Evolutionary conservation across 2,797 vertebrate genomes (phyloP).

Genomic region (Anas acuta): DNA sequence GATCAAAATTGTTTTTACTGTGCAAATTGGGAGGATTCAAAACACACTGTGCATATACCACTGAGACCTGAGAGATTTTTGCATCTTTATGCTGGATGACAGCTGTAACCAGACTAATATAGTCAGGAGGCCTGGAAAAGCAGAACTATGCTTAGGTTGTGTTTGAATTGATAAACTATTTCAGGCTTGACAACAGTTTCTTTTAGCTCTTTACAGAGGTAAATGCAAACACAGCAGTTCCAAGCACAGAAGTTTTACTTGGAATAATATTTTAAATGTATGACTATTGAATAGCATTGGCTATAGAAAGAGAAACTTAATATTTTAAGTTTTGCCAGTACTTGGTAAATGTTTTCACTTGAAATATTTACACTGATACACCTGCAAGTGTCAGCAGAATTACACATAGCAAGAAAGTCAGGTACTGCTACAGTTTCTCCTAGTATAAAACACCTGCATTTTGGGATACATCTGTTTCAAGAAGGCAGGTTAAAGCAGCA

Average conservation of each 20-base stretch:
- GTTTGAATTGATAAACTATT: neutral
- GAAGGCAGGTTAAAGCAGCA: neutral
- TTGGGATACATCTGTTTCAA: neutral
- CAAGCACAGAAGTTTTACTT: neutral
- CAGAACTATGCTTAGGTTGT: neutral
- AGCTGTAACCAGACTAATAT: neutral
- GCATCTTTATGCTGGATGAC: neutral
- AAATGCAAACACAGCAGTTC: neutral
- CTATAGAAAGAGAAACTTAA: neutral
- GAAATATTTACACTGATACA: neutral
- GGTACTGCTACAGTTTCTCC: neutral
- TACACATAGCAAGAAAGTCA: neutral
- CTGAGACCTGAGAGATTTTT: neutral
- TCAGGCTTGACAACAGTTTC: neutral
- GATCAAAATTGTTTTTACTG: slow-evolving; percentile 2
- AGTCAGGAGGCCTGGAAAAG: neutral
- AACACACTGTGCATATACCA: neutral
- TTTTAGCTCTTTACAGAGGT: neutral
- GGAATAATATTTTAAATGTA: neutral
- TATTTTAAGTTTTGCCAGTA: neutral
- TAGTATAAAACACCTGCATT: neutral
- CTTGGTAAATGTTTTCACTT: neutral
- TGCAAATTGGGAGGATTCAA: neutral
- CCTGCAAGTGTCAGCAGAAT: neutral
- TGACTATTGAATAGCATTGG: neutral